Evolutionary conservation across 2,797 vertebrate species (phyloP), one percentile per base, ranked within the genome.

Genomic region (Sebastes miniatus): DNA sequence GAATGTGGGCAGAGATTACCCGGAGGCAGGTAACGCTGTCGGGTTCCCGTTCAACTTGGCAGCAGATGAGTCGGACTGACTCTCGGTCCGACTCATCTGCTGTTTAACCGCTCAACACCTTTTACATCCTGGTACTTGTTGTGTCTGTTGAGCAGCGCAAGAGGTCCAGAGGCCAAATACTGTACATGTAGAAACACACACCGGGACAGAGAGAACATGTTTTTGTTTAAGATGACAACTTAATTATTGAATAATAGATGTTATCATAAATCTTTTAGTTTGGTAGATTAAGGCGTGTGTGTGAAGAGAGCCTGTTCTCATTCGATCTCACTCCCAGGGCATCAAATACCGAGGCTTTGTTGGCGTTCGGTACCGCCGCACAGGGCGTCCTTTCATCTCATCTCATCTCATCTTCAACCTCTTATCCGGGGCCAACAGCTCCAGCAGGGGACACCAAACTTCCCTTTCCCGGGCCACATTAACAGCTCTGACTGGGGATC

Each of bases 31-130:
- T 72, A 47, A 50, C 66, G 8, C 56, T 2, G 32, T 54, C 56
- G 25, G 58, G 25, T 29, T 65, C 34, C 13, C 0, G 16, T 57
- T 63, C 78, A 72, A 12, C 59, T 56, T 77, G 82, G 76, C 79
- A 47, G 79, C 32, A 79, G 72, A 82, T 68, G 59, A 87, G 52
- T 66, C 61, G 36, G 36, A 36, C 36, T 0, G 52, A 1, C 31
- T 22, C 34, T 54, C 36, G 6, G 12, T 69, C 27, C 24, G 63
- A 29, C 29, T 69, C 57, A n/a, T 47, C 69, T 73, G 58, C 36
- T 13, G 36, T 39, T 13, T 39, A 39, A 39, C 12, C 69, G 18
- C 59, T 47, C 20, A 2, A 8, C 25, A 69, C 16, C 36, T 34
- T 76, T 27, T 61, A 8, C 25, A 64, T 75, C 66, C 68, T 18